phyloP scores from a whole-genome alignment of 1,140 invertebrate genomes.

The Anastatus disparis region DNA sequence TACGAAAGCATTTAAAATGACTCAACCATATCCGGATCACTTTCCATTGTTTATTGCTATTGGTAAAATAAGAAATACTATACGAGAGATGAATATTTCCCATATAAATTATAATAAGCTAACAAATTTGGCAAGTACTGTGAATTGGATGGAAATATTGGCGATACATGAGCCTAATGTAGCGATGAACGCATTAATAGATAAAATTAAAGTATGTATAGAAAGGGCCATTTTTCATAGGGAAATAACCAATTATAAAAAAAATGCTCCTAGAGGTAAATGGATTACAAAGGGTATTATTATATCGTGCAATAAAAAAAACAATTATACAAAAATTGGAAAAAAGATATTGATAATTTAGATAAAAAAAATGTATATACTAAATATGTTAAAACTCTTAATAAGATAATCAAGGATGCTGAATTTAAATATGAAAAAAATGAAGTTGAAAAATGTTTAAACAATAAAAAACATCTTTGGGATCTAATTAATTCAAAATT shows the following conservation, averaged over 20 bases:
- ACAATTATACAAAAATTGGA: neutral
- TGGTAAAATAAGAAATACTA: too few relatives aligned
- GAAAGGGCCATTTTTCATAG: neutral
- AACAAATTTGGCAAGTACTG: neutral
- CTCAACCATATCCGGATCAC: neutral
- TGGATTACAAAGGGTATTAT: neutral
- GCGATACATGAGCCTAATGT: neutral
- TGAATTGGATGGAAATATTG: neutral
- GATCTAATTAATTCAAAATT: too few relatives aligned
- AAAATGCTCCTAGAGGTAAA: neutral
- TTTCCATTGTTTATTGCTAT: neutral
- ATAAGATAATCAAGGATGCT: neutral
- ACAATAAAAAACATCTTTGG: too few relatives aligned
- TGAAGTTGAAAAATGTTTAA: neutral
- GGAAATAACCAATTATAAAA: neutral
- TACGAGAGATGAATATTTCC: neutral
- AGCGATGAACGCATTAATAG: neutral
- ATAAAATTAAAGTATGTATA: neutral
- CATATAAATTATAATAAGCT: neutral
- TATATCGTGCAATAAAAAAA: neutral
- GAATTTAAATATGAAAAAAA: neutral
- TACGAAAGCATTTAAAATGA: neutral
- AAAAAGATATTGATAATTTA: neutral
- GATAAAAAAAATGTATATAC: neutral
- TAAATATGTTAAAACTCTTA: neutral